Percentiles rank a stretch among this genome's conserved stretches.
Evolutionary conservation across 2,888 invertebrate species (phyloP).

Genomic region (Stegana nigrithorax): DNA sequence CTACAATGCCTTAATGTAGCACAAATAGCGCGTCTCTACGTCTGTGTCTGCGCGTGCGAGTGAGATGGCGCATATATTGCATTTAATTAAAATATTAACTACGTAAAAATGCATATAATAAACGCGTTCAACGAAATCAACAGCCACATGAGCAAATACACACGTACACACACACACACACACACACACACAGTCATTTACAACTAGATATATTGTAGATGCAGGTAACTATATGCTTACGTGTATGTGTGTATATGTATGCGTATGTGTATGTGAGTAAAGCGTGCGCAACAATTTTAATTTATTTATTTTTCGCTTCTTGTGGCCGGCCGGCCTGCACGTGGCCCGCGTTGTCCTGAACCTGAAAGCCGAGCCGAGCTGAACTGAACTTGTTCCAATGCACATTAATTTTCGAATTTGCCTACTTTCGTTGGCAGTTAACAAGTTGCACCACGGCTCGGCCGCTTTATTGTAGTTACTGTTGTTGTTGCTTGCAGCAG

Average conservation of each 20-base stretch:
- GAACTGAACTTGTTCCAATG: conserved; percentile 9
- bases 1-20: too few relatives aligned
- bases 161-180: conserved; percentile 25
- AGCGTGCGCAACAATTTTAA: neutral
- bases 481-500: neutral
- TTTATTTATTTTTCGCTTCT: too few relatives aligned
- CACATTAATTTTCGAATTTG: conserved; percentile 9
- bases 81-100: conserved; percentile 65
- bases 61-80: conserved; percentile 41
- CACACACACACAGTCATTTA: neutral
- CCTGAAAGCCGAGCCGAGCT: neutral
- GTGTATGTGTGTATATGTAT: neutral
- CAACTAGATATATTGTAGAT: too few relatives aligned
- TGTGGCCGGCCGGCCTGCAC: too few relatives aligned
- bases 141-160: conserved; percentile 24
- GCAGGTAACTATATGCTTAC: neutral
- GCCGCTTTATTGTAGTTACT: neutral
- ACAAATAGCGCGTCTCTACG: too few relatives aligned
- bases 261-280: too few relatives aligned
- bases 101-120: conserved; percentile 40
- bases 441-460: conserved; percentile 8
- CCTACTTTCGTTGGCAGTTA: conserved; percentile 7
- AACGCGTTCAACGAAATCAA: conserved; percentile 17
- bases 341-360: neutral
- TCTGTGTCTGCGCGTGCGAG: too few relatives aligned